Evolutionary conservation across 2,888 invertebrate species (phyloP).

Genomic region (Lepidocyrtinus sp.): DNA sequence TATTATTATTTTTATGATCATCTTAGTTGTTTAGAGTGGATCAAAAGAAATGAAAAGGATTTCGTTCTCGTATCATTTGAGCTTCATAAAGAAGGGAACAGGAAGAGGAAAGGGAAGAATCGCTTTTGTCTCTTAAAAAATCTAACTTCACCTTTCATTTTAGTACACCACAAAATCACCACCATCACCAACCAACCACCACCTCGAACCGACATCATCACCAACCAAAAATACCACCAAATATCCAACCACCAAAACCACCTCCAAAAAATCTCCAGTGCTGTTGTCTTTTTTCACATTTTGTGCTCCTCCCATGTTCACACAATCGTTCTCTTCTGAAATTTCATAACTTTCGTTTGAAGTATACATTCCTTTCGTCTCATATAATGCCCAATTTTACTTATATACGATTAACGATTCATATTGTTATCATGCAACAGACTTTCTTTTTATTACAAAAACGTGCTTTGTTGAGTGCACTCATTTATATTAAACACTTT

Average conservation of each 20-base stretch:
- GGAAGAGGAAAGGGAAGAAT: conserved; percentile 51
- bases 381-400: conserved; percentile 35
- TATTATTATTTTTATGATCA: conserved; percentile 41
- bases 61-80: conserved; percentile 55
- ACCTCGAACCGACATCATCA: conserved; percentile 53
- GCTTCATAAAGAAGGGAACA: conserved; percentile 49
- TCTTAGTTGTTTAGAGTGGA: conserved; percentile 49
- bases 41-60: conserved; percentile 53
- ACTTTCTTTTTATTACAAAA: conserved; percentile 19
- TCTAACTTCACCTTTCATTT: conserved; percentile 50
- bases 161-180: conserved; percentile 50
- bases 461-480: conserved; percentile 57
- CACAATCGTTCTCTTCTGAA: conserved; percentile 40
- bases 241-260: conserved; percentile 56
- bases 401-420: conserved; percentile 36
- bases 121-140: conserved; percentile 45
- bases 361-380: conserved; percentile 46
- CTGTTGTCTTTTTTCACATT: conserved; percentile 41
- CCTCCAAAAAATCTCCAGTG: conserved; percentile 52
- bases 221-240: conserved; percentile 48
- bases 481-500: conserved; percentile 28
- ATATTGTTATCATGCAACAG: conserved; percentile 17
- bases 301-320: conserved; percentile 47
- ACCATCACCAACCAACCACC: conserved; percentile 41
- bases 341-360: conserved; percentile 33